Percentiles rank a stretch among this genome's conserved stretches.
Conservation (phyloP, 2,113 vertebrate genomes). For the Echinops telfairi region DNA sequence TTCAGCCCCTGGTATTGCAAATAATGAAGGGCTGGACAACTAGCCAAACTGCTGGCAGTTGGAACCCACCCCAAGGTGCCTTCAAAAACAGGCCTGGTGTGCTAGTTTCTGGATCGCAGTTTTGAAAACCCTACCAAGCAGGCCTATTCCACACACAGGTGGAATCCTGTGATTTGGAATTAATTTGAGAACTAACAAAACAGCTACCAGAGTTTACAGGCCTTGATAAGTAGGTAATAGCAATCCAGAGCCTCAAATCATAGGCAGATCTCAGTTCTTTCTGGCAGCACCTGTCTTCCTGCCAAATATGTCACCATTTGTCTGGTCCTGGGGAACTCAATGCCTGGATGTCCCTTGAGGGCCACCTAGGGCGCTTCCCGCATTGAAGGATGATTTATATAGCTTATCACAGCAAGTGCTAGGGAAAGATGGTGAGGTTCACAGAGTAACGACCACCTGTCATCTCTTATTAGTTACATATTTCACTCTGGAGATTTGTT, state of each 20-base stretch:
- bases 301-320: constrained; percentile 59
- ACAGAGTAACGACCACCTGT: constrained; percentile 76
- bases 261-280: constrained; percentile 23
- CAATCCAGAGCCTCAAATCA: background rate
- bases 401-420: background rate
- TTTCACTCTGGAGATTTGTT: constrained; percentile 75
- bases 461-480: constrained; percentile 72
- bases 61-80: background rate
- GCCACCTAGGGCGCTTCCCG: constrained; percentile 46
- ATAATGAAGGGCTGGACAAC: background rate
- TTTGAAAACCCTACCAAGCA: no score
- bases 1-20: background rate
- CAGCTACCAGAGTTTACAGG: background rate
- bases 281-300: background rate
- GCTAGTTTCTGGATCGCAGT: no score
- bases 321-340: constrained; percentile 36
- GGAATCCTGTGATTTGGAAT: background rate
- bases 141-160: background rate
- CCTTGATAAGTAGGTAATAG: background rate
- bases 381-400: constrained; percentile 61
- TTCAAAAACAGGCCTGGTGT: background rate
- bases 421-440: constrained; percentile 71
- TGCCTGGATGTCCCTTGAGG: constrained; percentile 53
- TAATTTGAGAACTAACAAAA: background rate
- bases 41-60: background rate